These are phyloP conservation scores for Anser brachyrhynchus DNA, from an alignment of 2,113 vertebrate species.

Conservation along the genomic window DNA sequence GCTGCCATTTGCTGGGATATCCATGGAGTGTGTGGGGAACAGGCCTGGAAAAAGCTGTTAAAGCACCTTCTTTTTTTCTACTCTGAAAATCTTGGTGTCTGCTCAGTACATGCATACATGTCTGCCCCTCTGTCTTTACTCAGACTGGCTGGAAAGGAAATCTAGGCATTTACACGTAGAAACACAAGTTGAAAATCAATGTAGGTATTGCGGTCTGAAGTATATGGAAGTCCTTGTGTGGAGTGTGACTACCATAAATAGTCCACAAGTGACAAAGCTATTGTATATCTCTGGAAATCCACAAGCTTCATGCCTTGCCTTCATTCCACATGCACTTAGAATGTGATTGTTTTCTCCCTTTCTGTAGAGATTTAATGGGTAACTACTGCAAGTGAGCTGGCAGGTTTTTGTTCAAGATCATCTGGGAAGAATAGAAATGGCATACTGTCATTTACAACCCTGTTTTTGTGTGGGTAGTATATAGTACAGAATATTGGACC, in stretches of 20 bases:
- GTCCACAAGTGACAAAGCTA: background rate
- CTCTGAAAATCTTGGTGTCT: background rate
- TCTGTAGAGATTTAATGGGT: background rate
- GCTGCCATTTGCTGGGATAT: background rate
- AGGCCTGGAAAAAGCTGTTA: constrained; percentile 6
- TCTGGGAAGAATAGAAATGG: background rate
- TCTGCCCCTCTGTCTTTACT: background rate
- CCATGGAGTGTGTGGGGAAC: background rate
- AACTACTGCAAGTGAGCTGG: background rate
- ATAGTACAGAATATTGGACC: background rate
- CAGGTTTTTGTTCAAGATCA: background rate
- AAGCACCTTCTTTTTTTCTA: background rate
- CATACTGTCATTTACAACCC: background rate
- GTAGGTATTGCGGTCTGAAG: background rate
- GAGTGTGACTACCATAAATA: background rate
- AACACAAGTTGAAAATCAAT: background rate
- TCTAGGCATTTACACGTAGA: background rate
- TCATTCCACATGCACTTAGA: background rate
- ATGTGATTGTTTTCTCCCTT: rapidly evolving
- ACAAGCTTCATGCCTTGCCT: background rate
- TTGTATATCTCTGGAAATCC: background rate
- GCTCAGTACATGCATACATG: rapidly evolving
- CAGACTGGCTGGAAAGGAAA: background rate
- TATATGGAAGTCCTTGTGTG: background rate
- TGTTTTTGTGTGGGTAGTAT: background rate